phyloP scores from a whole-genome alignment of 2,113 vertebrate genomes.

The Brachirus orientalis region DNA sequence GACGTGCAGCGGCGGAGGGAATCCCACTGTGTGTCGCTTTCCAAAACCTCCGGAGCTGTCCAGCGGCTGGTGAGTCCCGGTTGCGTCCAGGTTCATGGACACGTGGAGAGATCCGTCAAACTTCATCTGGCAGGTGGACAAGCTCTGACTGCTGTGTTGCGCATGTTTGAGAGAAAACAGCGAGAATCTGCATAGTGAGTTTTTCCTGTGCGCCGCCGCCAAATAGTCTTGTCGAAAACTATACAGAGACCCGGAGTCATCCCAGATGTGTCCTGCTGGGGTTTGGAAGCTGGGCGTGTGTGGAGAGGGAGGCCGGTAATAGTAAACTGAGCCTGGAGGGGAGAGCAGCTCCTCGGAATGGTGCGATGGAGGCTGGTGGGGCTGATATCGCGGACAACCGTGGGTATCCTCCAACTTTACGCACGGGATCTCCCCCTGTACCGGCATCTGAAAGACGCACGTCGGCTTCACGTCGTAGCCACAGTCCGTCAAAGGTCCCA shows the following conservation, averaged over 20 bases:
- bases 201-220: conserved; percentile 90
- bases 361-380: conserved; percentile 83
- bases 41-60: conserved; percentile 82
- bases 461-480: conserved; percentile 94
- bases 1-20: conserved; percentile 88
- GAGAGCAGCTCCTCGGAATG: conserved; percentile 90
- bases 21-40: conserved; percentile 87
- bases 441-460: conserved; percentile 96
- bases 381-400: conserved; percentile 89
- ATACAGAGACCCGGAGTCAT: conserved; percentile 90
- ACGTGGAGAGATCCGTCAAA: conserved; percentile 91
- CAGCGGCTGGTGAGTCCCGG: conserved; percentile 83
- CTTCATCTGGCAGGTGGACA: conserved; percentile 92
- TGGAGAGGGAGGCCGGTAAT: conserved; percentile 92
- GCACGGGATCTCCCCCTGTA: conserved; percentile 87
- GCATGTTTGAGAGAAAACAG: conserved; percentile 95
- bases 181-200: conserved; percentile 90
- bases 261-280: conserved; percentile 89
- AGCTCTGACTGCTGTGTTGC: conserved; percentile 83
- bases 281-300: conserved; percentile 86
- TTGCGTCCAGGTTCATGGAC: conserved; percentile 86
- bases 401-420: conserved; percentile 95
- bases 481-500: conserved; percentile 90
- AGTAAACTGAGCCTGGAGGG: conserved; percentile 89
- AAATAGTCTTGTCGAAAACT: conserved; percentile 93